These are phyloP conservation scores for Tachypleus tridentatus DNA, from an alignment of 1,140 invertebrate genomes.

Conservation along the genomic window DNA sequence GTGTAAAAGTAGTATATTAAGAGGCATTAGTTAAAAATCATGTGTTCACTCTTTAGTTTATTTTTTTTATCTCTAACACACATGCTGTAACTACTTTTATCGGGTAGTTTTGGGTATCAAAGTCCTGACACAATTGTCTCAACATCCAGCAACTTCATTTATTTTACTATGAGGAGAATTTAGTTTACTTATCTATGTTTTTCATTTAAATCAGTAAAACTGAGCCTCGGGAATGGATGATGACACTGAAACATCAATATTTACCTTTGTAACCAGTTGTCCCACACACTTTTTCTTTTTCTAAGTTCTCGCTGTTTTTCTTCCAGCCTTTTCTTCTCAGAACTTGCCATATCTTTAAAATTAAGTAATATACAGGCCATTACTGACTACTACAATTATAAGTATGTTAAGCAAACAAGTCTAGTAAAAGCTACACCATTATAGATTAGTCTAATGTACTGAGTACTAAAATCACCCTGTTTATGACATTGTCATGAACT, in stretches of 20 bases:
- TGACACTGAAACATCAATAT: conserved; percentile 6
- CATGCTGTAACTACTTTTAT: neutral
- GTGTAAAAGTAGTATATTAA: no score
- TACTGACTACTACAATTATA: neutral
- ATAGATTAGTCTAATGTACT: conserved; percentile 1
- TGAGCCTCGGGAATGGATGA: neutral
- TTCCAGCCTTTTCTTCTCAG: conserved; percentile 79
- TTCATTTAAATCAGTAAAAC: neutral
- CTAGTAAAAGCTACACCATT: neutral
- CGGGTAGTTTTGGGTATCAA: neutral
- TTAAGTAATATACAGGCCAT: neutral
- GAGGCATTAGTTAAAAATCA: no score
- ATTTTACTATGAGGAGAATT: neutral
- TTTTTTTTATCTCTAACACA: neutral
- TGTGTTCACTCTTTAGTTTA: no score
- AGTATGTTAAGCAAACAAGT: neutral
- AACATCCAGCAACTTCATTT: neutral
- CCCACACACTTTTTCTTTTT: conserved; percentile 54
- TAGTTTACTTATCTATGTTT: neutral
- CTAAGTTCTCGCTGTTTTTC: conserved; percentile 79
- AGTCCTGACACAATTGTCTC: no score
- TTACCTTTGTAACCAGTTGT: conserved; percentile 45
- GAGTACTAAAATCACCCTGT: neutral
- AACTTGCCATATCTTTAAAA: conserved; percentile 60
- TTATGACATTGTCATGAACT: neutral